Conservation (phyloP, 2,113 vertebrate genomes). For the Orycteropus afer region DNA sequence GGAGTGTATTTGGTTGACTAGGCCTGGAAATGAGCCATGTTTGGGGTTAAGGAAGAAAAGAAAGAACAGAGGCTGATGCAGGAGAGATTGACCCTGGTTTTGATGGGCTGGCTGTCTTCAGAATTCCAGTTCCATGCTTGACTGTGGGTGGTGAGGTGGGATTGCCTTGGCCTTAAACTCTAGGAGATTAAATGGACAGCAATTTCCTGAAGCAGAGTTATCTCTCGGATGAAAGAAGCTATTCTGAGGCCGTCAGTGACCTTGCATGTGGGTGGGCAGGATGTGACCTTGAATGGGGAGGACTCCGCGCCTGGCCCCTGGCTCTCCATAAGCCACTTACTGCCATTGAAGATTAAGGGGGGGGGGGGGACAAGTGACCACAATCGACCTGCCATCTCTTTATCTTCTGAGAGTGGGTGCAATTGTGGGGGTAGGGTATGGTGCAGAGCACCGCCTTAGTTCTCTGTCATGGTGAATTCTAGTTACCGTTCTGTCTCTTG, state of each 20-base stretch:
- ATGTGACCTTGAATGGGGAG: constrained; percentile 57
- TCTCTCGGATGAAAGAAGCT: constrained; percentile 65
- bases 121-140: not conserved
- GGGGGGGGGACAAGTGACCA: constrained; percentile 24
- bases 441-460: not conserved
- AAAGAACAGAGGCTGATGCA: not conserved
- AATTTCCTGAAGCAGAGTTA: constrained; percentile 69
- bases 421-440: not conserved
- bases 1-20: constrained; percentile 11
- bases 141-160: not conserved
- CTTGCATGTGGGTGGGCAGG: constrained; percentile 62
- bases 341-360: constrained; percentile 53
- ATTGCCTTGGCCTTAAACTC: constrained; percentile 43
- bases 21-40: constrained; percentile 49
- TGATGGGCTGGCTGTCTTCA: not conserved
- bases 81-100: not conserved
- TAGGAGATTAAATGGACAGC: constrained; percentile 63
- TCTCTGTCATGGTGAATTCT: constrained; percentile 7
- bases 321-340: constrained; percentile 48
- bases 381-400: not conserved
- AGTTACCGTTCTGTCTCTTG: not conserved
- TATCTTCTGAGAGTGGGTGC: not conserved
- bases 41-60: constrained; percentile 36
- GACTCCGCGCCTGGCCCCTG: not conserved
- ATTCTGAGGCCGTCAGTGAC: constrained; percentile 52